Base-by-base conservation (phyloP, 2,888 invertebrate genomes). In the Cephus pulcher region DNA sequence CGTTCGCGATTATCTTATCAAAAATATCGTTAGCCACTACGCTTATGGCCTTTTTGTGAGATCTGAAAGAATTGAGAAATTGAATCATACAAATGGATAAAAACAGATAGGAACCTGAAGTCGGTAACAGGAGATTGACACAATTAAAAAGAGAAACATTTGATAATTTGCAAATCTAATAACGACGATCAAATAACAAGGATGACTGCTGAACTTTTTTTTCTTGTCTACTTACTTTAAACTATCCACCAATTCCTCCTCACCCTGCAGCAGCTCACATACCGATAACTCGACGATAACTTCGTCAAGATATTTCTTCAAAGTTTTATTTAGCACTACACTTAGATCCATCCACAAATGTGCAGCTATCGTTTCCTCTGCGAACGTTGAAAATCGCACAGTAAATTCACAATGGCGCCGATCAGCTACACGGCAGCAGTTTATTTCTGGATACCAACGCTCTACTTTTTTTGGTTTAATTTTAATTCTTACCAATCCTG, bases 231-330 rank as follows among this genome's bases (percentile, higher is more conserved):
- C 85, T 86, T 86, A 90, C 91, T 87, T 85, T 75, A 90, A 81
- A 78, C 87, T 86, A 34, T 87, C 34, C 4, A 79, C 79, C 34
- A 74, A 33, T 15, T 74, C 85, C 69, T 89, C 87, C 75, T 89
- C 86, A 73, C 91, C 90, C 32, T 86, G 84, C 30, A 92, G 84
- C 40, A 91, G 83, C 80, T 92, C 92, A 12, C 86, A 86, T 37
- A 91, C 86, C 0, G 91, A 91, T 82, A 89, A 90, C 82, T 91
- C 91, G 1, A 89, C 88, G n/a, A 91, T 88, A 9, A 89, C 89
- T 78, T 87, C 88, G 35, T 84, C 88, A 32, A 91, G 83, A 80
- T 91, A 90, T 75, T 84, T 80, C 75, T 88, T 85, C 76, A 92
- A 82, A 40, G 88, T 78, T 71, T 83, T 80, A 3, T 88, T 89